A percentile compares a stretch with the other conserved stretches of the same genome.
These are phyloP conservation scores for Panopea generosa DNA, from an alignment of 2,888 invertebrate species.

Conservation along the genomic window DNA sequence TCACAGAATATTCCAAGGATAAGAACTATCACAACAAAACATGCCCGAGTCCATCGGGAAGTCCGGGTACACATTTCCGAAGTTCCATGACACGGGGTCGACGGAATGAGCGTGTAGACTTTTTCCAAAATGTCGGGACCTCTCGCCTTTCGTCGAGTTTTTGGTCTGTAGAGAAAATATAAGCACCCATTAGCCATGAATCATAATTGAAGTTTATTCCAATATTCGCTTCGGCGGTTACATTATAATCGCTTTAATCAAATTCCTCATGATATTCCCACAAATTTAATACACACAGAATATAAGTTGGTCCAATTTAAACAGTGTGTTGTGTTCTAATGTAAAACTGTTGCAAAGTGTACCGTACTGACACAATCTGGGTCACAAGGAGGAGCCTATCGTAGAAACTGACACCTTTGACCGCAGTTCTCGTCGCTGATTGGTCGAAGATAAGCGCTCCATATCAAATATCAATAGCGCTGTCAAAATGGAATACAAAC, in stretches of 20 bases:
- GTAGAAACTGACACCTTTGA: conserved; percentile 64
- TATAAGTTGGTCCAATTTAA: conserved; percentile 51
- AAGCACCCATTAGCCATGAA: conserved; percentile 68
- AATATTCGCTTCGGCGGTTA: not conserved
- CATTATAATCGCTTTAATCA: too few relatives aligned
- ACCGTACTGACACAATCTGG: conserved; percentile 47
- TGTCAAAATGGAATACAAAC: conserved; percentile 69
- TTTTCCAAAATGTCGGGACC: conserved; percentile 59
- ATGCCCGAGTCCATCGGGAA: conserved; percentile 45
- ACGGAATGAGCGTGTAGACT: conserved; percentile 20
- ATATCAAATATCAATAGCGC: conserved; percentile 71
- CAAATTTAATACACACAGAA: too few relatives aligned
- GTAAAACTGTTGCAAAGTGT: conserved; percentile 36
- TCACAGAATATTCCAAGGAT: conserved; percentile 24
- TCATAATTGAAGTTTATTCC: conserved; percentile 41
- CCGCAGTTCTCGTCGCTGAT: conserved; percentile 59
- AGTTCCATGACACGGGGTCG: conserved; percentile 58
- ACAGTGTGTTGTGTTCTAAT: conserved; percentile 43
- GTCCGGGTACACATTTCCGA: conserved; percentile 45
- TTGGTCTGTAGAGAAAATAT: conserved; percentile 55
- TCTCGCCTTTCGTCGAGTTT: conserved; percentile 45
- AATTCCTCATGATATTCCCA: too few relatives aligned
- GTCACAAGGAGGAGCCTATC: conserved; percentile 72
- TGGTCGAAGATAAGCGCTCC: conserved; percentile 64
- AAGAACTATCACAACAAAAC: conserved; percentile 28